Evolutionary conservation across 1,140 invertebrate genomes (phyloP).

Genomic region (Solenopsis invicta): DNA sequence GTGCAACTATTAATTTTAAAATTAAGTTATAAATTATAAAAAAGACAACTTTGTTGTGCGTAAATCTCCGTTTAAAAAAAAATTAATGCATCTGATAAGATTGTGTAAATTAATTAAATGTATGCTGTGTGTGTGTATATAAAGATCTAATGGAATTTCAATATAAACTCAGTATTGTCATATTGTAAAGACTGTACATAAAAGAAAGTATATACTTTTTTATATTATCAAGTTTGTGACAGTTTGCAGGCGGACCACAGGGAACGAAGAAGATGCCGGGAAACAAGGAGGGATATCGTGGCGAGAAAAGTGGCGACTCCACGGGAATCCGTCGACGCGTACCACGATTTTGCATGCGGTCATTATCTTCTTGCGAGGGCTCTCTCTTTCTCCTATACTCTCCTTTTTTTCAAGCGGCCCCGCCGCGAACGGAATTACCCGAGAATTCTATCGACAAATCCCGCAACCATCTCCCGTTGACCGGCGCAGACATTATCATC

Average conservation of each 20-base stretch:
- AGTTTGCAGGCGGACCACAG: not conserved
- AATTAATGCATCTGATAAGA: too few relatives aligned
- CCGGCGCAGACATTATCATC: slow-evolving; percentile 63
- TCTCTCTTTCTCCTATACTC: not conserved
- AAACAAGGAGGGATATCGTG: not conserved
- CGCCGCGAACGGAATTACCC: slow-evolving; percentile 49
- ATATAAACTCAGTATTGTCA: too few relatives aligned
- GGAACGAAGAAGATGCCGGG: not conserved
- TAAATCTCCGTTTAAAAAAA: not conserved
- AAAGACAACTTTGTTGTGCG: not conserved
- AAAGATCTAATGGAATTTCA: too few relatives aligned
- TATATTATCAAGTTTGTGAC: too few relatives aligned
- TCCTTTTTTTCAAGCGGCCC: slow-evolving; percentile 22
- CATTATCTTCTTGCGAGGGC: slow-evolving; percentile 64
- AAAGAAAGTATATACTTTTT: too few relatives aligned
- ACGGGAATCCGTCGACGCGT: slow-evolving; percentile 10
- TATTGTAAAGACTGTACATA: too few relatives aligned
- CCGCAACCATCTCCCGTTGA: slow-evolving; percentile 59
- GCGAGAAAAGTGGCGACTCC: slow-evolving; percentile 26
- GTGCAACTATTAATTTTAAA: not conserved
- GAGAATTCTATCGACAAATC: slow-evolving; percentile 75
- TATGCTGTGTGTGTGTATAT: too few relatives aligned
- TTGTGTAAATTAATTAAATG: too few relatives aligned
- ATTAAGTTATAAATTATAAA: slow-evolving; percentile 1
- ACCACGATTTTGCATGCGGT: slow-evolving; percentile 67